These are phyloP conservation scores for Drosophila littoralis DNA, from an alignment of 1,140 invertebrate genomes.

Conservation along the genomic window DNA sequence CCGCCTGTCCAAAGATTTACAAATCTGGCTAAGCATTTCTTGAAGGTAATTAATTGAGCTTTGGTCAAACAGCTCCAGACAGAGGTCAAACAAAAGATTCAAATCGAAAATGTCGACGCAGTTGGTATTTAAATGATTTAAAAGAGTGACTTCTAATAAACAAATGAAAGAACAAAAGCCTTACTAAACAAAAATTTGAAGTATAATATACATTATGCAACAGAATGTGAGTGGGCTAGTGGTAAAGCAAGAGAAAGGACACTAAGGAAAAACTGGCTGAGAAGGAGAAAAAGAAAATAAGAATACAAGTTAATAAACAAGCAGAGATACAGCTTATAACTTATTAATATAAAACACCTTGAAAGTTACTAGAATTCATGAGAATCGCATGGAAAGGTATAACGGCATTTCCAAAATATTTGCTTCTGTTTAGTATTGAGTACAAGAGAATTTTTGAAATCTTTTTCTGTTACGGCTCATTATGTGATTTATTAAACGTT, in stretches of 20 bases:
- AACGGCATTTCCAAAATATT: no score
- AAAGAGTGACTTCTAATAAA: neutral
- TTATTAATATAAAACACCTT: no score
- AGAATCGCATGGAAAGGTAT: no score
- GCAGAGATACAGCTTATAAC: no score
- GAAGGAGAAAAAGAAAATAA: no score
- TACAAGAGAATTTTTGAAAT: constrained; percentile 9
- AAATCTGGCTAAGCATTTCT: constrained; percentile 62
- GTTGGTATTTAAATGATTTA: neutral
- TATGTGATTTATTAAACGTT: constrained; percentile 62
- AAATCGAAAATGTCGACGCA: neutral
- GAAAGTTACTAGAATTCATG: no score
- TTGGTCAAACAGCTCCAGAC: neutral
- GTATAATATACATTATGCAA: no score
- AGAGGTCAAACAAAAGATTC: constrained; percentile 18
- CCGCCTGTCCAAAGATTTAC: constrained; percentile 60
- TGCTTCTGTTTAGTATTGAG: no score
- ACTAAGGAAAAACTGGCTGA: no score
- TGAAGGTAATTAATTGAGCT: constrained; percentile 69
- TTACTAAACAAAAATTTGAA: neutral
- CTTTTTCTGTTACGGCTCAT: constrained; percentile 22
- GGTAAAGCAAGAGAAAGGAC: no score
- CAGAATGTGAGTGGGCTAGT: no score
- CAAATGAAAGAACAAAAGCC: neutral
- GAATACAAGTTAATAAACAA: no score